Evolutionary conservation across 2,113 vertebrate genomes (phyloP).

Genomic region (Paramormyrops kingsleyae): DNA sequence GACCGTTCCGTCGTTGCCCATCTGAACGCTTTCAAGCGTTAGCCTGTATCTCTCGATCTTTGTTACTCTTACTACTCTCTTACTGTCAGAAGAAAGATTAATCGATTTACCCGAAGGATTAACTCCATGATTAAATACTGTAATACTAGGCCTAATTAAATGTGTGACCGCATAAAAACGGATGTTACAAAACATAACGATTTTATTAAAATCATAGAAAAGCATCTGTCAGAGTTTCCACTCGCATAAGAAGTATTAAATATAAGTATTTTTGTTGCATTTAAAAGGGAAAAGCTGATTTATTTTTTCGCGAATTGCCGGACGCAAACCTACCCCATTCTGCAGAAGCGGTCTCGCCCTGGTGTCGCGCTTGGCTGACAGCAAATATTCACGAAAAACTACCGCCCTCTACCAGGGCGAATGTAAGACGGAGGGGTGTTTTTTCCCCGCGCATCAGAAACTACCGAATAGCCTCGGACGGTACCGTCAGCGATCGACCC

Average conservation of each 20-base stretch:
- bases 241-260: not conserved
- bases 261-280: not conserved
- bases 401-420: conserved; percentile 10
- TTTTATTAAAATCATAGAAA: not conserved
- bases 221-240: not conserved
- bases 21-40: not conserved
- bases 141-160: not conserved
- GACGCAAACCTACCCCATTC: conserved; percentile 15
- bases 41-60: not conserved
- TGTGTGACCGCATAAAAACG: not conserved
- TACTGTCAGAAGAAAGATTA: not conserved
- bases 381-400: not conserved
- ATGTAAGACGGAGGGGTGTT: not conserved
- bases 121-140: not conserved
- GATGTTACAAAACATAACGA: not conserved
- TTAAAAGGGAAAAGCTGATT: not conserved
- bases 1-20: not conserved
- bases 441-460: not conserved
- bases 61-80: not conserved
- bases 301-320: not conserved
- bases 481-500: not conserved
- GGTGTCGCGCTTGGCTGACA: not conserved
- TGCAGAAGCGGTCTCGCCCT: not conserved
- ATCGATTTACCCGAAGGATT: not conserved
- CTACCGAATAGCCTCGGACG: not conserved